Percentiles rank a stretch among this genome's conserved stretches.
Conservation (phyloP, 2,888 invertebrate species). For the Laothoe populi region DNA sequence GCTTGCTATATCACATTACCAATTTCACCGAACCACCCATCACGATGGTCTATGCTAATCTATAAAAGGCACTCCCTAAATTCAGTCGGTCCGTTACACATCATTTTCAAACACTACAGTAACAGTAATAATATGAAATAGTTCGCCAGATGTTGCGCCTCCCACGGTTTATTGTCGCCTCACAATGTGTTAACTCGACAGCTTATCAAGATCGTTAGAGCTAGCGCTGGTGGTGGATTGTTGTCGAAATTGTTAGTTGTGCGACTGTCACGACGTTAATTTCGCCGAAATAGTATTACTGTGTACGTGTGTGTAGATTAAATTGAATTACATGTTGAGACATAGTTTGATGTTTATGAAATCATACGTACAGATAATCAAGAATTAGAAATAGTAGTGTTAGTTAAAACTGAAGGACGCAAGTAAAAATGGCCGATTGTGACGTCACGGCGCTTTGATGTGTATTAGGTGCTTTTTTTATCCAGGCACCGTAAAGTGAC, state of each 20-base stretch:
- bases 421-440: too few relatives aligned
- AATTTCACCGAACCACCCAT: conserved; percentile 24
- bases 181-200: conserved; percentile 26
- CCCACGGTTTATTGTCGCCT: conserved; percentile 49
- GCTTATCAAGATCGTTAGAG: conserved; percentile 26
- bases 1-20: not conserved
- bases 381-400: too few relatives aligned
- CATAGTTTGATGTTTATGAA: not conserved
- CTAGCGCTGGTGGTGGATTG: not conserved
- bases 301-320: not conserved
- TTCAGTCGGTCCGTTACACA: conserved; percentile 41
- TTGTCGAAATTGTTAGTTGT: conserved; percentile 6
- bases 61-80: conserved; percentile 37
- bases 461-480: too few relatives aligned
- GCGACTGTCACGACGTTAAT: conserved; percentile 6
- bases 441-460: too few relatives aligned
- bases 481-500: too few relatives aligned
- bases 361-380: not conserved
- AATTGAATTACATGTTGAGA: not conserved
- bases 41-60: conserved; percentile 10
- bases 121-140: conserved; percentile 26
- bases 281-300: conserved; percentile 9
- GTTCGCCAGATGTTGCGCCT: conserved; percentile 53
- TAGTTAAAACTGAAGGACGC: too few relatives aligned
- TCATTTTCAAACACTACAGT: conserved; percentile 33